Evolutionary conservation across 2,888 invertebrate species (phyloP).

Genomic region (Lasioglossum zephyrum): DNA sequence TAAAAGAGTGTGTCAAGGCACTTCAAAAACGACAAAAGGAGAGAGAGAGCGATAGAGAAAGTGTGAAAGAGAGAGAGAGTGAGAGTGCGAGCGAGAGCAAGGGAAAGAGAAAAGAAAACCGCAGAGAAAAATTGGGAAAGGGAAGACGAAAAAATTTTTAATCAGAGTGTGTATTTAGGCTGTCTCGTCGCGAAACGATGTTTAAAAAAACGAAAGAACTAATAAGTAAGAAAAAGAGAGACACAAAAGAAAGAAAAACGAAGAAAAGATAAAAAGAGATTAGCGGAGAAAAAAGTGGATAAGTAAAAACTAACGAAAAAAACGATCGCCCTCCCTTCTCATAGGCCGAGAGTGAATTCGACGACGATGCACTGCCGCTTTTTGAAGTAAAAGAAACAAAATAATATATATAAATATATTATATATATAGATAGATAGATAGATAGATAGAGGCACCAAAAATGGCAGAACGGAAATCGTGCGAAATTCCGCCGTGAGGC

Average conservation of each 20-base stretch:
- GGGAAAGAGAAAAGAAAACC: conserved; percentile 6
- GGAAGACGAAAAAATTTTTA: conserved; percentile 10
- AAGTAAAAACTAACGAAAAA: neutral
- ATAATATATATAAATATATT: conserved; percentile 73
- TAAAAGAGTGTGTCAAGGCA: conserved; percentile 65
- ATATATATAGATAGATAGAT: conserved; percentile 69
- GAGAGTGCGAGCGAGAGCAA: neutral
- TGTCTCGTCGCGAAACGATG: conserved; percentile 69
- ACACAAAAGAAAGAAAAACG: conserved; percentile 18
- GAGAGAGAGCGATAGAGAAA: neutral
- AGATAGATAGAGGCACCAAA: conserved; percentile 69
- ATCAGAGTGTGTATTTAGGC: conserved; percentile 27
- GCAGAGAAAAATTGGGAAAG: conserved; percentile 1
- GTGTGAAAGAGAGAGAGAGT: neutral
- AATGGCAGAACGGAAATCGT: conserved; percentile 72
- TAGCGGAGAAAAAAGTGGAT: conserved; percentile 20
- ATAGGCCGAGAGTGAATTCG: conserved; percentile 68
- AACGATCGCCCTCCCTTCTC: conserved; percentile 71
- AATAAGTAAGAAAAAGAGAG: conserved; percentile 10
- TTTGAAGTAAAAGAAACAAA: conserved; percentile 70
- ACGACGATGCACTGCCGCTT: conserved; percentile 75
- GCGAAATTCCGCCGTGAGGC: conserved; percentile 67
- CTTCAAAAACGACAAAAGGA: conserved; percentile 43
- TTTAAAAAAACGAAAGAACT: neutral
- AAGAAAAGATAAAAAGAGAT: neutral